Percentiles rank a stretch among this genome's conserved stretches.
These are phyloP conservation scores for Cyrtonyx montezumae DNA, from an alignment of 2,113 vertebrate genomes.

Conservation along the genomic window DNA sequence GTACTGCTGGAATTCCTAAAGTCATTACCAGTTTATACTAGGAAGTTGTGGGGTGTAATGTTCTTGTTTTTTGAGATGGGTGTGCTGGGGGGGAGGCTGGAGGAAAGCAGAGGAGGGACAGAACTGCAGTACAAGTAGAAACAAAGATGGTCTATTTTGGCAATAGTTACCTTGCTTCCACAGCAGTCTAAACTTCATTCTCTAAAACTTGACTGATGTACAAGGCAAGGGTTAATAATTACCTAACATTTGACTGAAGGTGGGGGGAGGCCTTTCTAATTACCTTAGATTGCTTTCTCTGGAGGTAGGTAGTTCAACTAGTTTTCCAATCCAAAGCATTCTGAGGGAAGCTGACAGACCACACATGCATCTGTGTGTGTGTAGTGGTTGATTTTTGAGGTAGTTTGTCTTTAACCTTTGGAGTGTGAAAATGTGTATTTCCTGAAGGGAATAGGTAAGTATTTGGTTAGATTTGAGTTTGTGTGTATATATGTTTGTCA, in stretches of 20 bases:
- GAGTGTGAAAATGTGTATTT: neutral
- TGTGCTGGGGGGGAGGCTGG: neutral
- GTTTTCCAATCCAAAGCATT: neutral
- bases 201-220: neutral
- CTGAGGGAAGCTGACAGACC: neutral
- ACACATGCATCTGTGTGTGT: neutral
- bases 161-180: neutral
- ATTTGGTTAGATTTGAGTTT: neutral
- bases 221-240: neutral
- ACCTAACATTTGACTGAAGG: neutral
- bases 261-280: neutral
- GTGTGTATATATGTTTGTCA: neutral
- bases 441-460: neutral
- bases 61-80: neutral
- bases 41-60: neutral
- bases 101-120: neutral
- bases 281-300: neutral
- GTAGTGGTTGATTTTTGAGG: neutral
- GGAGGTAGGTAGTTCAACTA: neutral
- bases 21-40: neutral
- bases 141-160: neutral
- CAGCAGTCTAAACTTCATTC: fast-evolving
- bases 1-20: neutral
- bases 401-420: neutral
- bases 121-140: neutral